A percentile compares a stretch with the other conserved stretches of the same genome.
Evolutionary conservation across 2,113 vertebrate genomes (phyloP).

Genomic region (Ornithorhynchus anatinus): DNA sequence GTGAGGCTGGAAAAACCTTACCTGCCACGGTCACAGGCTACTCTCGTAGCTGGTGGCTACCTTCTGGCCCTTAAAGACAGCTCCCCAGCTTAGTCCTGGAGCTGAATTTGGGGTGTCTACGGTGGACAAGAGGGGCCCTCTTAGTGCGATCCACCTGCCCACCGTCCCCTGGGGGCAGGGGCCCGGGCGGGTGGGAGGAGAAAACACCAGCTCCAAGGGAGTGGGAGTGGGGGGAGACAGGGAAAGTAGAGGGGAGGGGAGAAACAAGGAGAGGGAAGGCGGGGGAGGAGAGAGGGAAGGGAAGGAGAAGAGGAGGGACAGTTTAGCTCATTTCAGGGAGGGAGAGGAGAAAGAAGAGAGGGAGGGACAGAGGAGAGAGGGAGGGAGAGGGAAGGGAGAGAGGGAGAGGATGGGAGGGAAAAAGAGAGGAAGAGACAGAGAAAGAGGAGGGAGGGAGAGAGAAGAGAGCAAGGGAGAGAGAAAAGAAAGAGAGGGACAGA

Average conservation of each 20-base stretch:
- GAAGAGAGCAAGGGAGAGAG: no score
- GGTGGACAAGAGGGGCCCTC: conserved; percentile 42
- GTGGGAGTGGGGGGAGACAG: no score
- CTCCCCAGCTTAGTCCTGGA: conserved; percentile 55
- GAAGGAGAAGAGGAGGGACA: conserved; percentile 19
- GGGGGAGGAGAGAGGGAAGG: conserved; percentile 44
- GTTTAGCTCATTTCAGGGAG: no score
- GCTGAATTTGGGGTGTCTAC: conserved; percentile 52
- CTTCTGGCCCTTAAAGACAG: conserved; percentile 64
- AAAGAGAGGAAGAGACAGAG: no score
- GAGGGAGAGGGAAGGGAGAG: conserved; percentile 41
- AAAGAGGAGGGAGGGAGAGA: no score
- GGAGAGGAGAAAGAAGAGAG: conserved; percentile 36
- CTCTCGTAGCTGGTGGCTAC: conserved; percentile 63
- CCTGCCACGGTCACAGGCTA: conserved; percentile 56
- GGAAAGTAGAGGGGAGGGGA: no score
- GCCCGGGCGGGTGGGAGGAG: conserved; percentile 56
- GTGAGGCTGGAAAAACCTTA: conserved; percentile 50
- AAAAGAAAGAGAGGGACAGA: no score
- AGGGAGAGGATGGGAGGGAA: no score
- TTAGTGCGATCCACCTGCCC: conserved; percentile 33
- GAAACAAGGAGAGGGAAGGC: no score
- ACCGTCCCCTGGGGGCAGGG: conserved; percentile 58
- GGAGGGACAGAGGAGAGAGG: no score
- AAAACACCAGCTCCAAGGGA: conserved; percentile 42